Evolutionary conservation across 2,888 invertebrate genomes (phyloP), one percentile per base, ranked within the genome.

Genomic region (Thera britannica): DNA sequence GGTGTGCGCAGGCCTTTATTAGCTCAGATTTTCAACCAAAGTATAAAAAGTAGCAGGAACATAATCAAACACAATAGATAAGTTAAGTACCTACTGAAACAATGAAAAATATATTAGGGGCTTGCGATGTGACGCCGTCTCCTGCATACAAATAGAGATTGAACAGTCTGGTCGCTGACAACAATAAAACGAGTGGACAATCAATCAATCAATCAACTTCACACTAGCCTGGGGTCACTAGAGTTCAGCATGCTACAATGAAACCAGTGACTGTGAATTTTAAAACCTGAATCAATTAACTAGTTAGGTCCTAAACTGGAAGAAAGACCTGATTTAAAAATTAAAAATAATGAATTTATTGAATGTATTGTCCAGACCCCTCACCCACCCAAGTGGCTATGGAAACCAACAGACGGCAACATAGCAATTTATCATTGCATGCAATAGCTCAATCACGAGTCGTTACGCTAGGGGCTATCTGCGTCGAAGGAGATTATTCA

Each of bases 41-140:
- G 23, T 23, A 23, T 23, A 23, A 23, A 23, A 23, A 23, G 23
- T 23, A 23, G 23, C 23, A 23, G 23, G 23, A 23, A 23, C 23
- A 23, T 23, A 23, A 23, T 23, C 23, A 23, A 23, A 23, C 23
- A 23, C 23, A 23, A 23, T 23, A 23, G 23, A 23, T 23, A 23
- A 23, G 23, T 23, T 23, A 23, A 23, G 23, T 23, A 23, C 23
- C 23, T 23, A 23, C 23, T 23, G 23, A 23, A 23, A 23, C 23
- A 23, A 23, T 23, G 23, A 23, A 23, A 23, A 23, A 83, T 86
- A 86, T 89, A 52, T 87, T 83, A 75, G 83, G 79, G 75, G 75
- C 74, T 70, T 65, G 49, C 44, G 23, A 23, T 23, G 44, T 41
- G 44, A 9, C 38, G 7, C 8, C 71, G 65, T 7, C 65, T 34